A percentile compares a stretch with the other conserved stretches of the same genome.
Evolutionary conservation across 2,797 vertebrate species (phyloP).

Genomic region (Rallus crepitans): DNA sequence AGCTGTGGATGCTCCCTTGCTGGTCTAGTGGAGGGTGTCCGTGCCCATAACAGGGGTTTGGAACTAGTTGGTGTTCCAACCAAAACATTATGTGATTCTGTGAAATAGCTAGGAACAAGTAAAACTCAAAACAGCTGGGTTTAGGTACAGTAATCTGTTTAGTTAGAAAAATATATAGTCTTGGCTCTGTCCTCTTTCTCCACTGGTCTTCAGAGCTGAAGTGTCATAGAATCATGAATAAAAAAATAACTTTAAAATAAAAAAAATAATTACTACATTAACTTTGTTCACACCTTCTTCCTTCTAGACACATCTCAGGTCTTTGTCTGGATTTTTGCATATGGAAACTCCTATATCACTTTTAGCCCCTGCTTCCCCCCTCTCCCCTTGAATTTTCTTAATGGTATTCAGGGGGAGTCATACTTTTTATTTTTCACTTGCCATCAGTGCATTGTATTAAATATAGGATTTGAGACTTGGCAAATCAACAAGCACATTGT

Average conservation of each 20-base stretch:
- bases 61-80: no score
- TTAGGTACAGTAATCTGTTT: background rate
- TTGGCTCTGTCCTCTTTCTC: background rate
- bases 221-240: no score
- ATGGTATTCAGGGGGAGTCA: background rate
- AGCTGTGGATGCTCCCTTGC: no score
- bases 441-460: slow-evolving; percentile 46
- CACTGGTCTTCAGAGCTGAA: background rate
- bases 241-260: no score
- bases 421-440: slow-evolving; percentile 38
- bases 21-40: no score
- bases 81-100: no score
- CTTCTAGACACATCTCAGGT: background rate
- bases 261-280: background rate
- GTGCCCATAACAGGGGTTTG: no score
- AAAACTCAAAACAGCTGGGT: background rate
- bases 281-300: background rate
- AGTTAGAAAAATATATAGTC: background rate
- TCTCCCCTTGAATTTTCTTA: background rate
- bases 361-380: background rate
- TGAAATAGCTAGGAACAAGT: background rate
- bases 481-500: slow-evolving; percentile 35
- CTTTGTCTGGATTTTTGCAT: background rate
- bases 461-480: slow-evolving; percentile 39
- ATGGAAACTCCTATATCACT: background rate